phyloP scores from a whole-genome alignment of 2,797 vertebrate genomes.

The Pseudochirops corinnae region DNA sequence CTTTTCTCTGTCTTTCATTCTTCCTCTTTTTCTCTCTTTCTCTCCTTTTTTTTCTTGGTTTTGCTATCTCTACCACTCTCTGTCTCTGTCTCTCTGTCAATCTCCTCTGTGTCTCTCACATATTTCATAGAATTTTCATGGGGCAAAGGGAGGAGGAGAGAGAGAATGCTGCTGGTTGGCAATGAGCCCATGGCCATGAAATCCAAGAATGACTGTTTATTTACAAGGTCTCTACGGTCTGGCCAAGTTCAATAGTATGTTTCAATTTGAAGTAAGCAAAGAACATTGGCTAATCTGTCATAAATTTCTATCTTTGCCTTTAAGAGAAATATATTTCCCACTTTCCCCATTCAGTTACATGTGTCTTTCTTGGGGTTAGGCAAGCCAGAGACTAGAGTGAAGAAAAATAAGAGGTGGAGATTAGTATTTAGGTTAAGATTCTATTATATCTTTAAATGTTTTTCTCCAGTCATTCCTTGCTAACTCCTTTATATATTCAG shows the following conservation, averaged over 20 bases:
- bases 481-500: neutral
- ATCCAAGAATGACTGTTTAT: constrained; percentile 61
- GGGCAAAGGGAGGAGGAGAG: constrained; percentile 5
- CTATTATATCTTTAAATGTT: neutral
- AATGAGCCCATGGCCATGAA: constrained; percentile 45
- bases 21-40: neutral
- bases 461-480: neutral
- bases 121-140: constrained; percentile 59
- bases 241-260: constrained; percentile 61
- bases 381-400: neutral
- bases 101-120: neutral
- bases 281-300: constrained; percentile 57
- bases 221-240: constrained; percentile 67
- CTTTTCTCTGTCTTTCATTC: neutral
- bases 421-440: neutral
- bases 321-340: constrained; percentile 42
- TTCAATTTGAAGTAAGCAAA: constrained; percentile 63
- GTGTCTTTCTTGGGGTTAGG: neutral
- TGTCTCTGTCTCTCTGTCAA: no score
- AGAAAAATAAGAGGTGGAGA: neutral
- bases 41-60: neutral
- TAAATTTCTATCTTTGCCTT: constrained; percentile 55
- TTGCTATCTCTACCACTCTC: neutral
- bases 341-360: constrained; percentile 36
- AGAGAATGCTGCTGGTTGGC: constrained; percentile 57